These are phyloP conservation scores for Trissolcus japonicus DNA, from an alignment of 2,888 invertebrate species.

Conservation along the genomic window DNA sequence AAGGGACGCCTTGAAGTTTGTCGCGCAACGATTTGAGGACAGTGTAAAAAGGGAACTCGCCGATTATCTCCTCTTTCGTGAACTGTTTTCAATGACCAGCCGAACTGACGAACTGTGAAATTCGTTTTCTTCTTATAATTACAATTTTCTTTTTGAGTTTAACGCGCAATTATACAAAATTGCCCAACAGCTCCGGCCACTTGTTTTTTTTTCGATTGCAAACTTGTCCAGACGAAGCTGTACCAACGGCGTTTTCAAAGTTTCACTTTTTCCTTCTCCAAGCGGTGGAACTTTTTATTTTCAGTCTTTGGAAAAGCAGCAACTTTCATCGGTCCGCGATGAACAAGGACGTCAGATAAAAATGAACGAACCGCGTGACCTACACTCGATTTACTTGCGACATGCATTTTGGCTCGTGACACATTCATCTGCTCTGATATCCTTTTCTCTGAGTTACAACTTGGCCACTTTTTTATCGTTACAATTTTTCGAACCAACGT, in stretches of 20 bases:
- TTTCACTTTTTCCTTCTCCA: background rate
- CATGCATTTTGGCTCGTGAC: constrained; percentile 58
- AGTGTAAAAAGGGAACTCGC: background rate
- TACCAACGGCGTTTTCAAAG: too few species aligned
- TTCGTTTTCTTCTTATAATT: background rate
- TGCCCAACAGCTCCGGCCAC: too few species aligned
- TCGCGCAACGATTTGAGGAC: constrained; percentile 9
- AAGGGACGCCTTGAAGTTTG: constrained; percentile 5
- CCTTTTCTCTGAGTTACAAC: constrained; percentile 5
- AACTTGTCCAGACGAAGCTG: too few species aligned
- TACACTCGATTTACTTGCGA: constrained; percentile 66
- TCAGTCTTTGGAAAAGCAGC: constrained; percentile 31
- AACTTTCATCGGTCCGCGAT: constrained; percentile 39
- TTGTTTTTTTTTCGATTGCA: too few species aligned
- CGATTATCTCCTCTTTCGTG: constrained; percentile 2
- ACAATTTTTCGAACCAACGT: too few species aligned
- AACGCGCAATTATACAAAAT: background rate
- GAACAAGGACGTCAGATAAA: constrained; percentile 63
- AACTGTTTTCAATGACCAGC: background rate
- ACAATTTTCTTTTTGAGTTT: background rate
- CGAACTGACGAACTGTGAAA: background rate
- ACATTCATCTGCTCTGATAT: constrained; percentile 33
- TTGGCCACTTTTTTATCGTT: too few species aligned
- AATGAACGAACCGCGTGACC: constrained; percentile 64
- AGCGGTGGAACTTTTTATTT: constrained; percentile 11